A percentile compares a stretch with the other conserved stretches of the same genome.
These are phyloP conservation scores for Pharmacophagus antenor DNA, from an alignment of 2,888 invertebrate species.

Conservation along the genomic window DNA sequence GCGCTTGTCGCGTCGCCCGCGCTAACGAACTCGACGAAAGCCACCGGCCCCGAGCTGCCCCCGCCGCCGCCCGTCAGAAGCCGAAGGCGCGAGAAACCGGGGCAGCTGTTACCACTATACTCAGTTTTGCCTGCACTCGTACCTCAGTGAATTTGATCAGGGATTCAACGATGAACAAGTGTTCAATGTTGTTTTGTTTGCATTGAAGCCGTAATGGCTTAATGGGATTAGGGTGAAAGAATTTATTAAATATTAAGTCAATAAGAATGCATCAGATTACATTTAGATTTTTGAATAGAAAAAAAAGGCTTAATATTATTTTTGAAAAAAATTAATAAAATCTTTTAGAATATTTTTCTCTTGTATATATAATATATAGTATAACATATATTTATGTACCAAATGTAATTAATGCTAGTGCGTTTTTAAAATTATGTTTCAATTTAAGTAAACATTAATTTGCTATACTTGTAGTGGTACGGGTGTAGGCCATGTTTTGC, in stretches of 20 bases:
- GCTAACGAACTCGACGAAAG: constrained; percentile 98
- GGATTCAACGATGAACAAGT: neutral
- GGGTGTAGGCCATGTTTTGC: constrained; percentile 71
- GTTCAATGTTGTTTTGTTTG: neutral
- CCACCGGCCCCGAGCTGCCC: constrained; percentile 85
- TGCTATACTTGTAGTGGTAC: constrained; percentile 77
- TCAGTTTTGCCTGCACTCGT: constrained; percentile 65
- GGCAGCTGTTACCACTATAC: constrained; percentile 91
- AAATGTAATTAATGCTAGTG: constrained; percentile 27
- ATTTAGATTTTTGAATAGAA: neutral
- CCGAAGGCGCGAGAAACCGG: constrained; percentile 98
- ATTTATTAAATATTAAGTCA: neutral
- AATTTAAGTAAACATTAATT: constrained; percentile 45
- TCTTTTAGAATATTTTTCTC: neutral
- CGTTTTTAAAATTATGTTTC: constrained; percentile 44
- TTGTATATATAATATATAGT: neutral
- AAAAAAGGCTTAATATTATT: no score
- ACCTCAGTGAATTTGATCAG: constrained; percentile 43
- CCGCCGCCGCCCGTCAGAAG: constrained; percentile 90
- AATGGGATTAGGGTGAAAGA: neutral
- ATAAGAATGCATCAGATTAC: neutral
- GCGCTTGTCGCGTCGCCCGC: constrained; percentile 95
- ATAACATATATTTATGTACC: neutral
- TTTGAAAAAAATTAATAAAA: neutral
- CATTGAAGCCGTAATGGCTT: neutral